Conservation (phyloP, 2,797 vertebrate species). For the Salmo trutta region DNA sequence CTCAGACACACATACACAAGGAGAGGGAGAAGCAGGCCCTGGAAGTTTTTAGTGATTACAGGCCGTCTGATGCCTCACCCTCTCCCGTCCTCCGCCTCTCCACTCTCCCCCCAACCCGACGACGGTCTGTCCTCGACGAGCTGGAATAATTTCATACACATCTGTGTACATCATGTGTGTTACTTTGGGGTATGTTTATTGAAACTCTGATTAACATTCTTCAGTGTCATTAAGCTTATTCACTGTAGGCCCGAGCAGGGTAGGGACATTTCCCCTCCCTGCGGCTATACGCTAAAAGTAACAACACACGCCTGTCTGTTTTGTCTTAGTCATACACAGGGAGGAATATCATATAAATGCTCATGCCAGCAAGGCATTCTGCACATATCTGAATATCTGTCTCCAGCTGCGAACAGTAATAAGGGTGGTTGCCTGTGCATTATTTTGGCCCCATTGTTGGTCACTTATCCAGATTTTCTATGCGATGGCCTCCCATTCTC, state of each 20-base stretch:
- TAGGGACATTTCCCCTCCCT: constrained; percentile 60
- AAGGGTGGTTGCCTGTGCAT: constrained; percentile 63
- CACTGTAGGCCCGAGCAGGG: constrained; percentile 44
- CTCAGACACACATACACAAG: constrained; percentile 33
- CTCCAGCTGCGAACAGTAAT: constrained; percentile 68
- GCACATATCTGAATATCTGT: constrained; percentile 59
- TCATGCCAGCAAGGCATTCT: constrained; percentile 37
- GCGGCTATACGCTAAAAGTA: constrained; percentile 51
- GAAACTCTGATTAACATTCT: constrained; percentile 78
- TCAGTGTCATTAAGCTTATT: constrained; percentile 68
- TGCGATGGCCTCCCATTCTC: constrained; percentile 73
- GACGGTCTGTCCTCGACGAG: constrained; percentile 18
- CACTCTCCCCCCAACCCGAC: constrained; percentile 35
- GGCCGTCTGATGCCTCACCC: constrained; percentile 48
- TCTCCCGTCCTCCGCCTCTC: constrained; percentile 4
- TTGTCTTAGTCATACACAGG: constrained; percentile 31
- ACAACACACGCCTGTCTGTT: constrained; percentile 58
- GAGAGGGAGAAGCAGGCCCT: constrained; percentile 43
- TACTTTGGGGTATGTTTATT: constrained; percentile 66
- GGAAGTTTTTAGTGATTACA: constrained; percentile 69
- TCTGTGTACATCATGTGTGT: constrained; percentile 67
- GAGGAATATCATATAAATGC: constrained; percentile 18
- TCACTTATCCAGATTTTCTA: constrained; percentile 79
- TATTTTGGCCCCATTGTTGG: constrained; percentile 70
- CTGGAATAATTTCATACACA: constrained; percentile 67